Evolutionary conservation across 1,140 invertebrate genomes (phyloP), one percentile per base, ranked within the genome.

Genomic region (Drosophila simulans): DNA sequence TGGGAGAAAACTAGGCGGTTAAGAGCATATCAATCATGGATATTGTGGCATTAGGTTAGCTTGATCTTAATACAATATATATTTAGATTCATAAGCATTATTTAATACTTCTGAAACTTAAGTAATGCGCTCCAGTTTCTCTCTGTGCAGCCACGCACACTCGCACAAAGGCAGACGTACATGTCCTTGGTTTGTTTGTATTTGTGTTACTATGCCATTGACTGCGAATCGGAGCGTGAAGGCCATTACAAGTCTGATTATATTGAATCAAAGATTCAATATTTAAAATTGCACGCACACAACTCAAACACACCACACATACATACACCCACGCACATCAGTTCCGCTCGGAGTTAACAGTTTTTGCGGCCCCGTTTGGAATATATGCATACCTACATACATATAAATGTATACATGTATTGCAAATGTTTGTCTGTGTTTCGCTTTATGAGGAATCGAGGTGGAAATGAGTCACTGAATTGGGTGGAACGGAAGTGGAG

Each of bases 161-260:
- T 1, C 20, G 3, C 40, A 13, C 45, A 15, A 8, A 13, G 59
- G 49, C 64, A 46, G 49, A 46, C 40, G 49, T 66, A 59, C 56
- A 70, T 59, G 48, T 66, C 65, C 58, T 43, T 34, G 53, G 54
- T 54, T 53, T 62, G 42, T 58, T 52, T 62, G 75, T 77, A 71
- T 69, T 54, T 76, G 54, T 52, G 62, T 86, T 55, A 73, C 58
- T 74, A 56, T 82, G 71, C 66, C 83, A 89, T 83, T 88, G 79
- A 80, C 71, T 89, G 58, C 55, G 76, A 68, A 88, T 62, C 76
- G 72, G 53, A 60, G 84, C 83, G 63, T 88, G 70, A 88, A 89
- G 84, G 80, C 84, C 84, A 68, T 83, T 77, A 89, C 76, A 88
- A 80, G 79, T 75, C 82, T 88, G 83, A 82, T 86, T 86, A 82